These are phyloP conservation scores for Orthosia gracilis DNA, from an alignment of 2,888 invertebrate species.

Conservation along the genomic window DNA sequence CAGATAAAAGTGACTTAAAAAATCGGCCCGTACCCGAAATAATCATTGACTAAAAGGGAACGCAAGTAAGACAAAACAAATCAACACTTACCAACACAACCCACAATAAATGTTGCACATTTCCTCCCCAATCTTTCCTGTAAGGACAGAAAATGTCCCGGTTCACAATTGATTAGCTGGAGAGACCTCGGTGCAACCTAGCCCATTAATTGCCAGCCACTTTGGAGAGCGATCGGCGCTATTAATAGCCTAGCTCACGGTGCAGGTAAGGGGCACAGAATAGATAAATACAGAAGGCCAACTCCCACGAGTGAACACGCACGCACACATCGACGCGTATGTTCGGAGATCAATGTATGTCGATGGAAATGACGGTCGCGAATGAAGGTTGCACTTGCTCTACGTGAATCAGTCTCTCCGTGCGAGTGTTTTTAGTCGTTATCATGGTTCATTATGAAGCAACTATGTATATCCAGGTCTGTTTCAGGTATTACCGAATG, in stretches of 20 bases:
- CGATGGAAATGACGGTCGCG: too few relatives aligned
- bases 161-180: conserved; percentile 77
- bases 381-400: neutral
- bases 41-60: neutral
- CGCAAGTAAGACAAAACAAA: neutral
- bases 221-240: conserved; percentile 58
- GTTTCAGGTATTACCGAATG: too few relatives aligned
- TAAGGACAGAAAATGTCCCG: conserved; percentile 68
- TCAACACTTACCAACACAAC: neutral
- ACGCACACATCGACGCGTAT: neutral
- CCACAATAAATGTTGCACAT: conserved; percentile 36
- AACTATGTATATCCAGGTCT: too few relatives aligned
- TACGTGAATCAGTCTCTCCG: too few relatives aligned
- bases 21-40: too few relatives aligned
- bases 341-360: neutral
- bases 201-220: conserved; percentile 73
- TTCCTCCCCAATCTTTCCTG: conserved; percentile 15
- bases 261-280: conserved; percentile 41
- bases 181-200: conserved; percentile 72
- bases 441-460: too few relatives aligned
- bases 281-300: neutral
- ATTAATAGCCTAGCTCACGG: conserved; percentile 55
- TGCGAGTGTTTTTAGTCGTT: too few relatives aligned
- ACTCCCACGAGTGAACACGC: neutral
- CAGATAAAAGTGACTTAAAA: too few relatives aligned